Conservation (phyloP, 2,888 invertebrate genomes). For the Pseudococcus jackbeardsleyi region DNA sequence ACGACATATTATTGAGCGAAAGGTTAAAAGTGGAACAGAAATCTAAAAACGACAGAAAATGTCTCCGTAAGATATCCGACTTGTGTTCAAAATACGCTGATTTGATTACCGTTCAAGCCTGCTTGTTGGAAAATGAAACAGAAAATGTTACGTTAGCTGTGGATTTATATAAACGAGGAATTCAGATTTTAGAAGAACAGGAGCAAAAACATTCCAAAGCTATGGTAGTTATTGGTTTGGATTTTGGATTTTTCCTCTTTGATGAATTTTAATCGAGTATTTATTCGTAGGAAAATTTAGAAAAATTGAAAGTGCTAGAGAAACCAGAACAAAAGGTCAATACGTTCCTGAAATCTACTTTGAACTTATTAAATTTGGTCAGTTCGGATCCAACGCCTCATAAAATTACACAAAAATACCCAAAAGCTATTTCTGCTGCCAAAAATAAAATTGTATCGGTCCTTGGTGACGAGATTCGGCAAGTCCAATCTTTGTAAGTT, state of each 20-base stretch:
- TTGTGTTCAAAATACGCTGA: slow-evolving; percentile 38
- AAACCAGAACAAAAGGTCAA: not conserved
- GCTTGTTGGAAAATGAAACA: not conserved
- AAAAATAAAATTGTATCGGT: not conserved
- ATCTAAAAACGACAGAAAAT: not conserved
- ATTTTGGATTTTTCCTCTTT: not conserved
- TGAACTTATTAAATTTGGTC: not conserved
- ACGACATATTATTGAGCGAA: not conserved
- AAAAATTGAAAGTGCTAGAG: not conserved
- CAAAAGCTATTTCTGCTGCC: slow-evolving; percentile 4
- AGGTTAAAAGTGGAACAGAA: slow-evolving; percentile 15
- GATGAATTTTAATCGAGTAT: not conserved
- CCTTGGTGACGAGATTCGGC: not conserved
- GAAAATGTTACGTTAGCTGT: slow-evolving; percentile 12
- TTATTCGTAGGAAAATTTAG: slow-evolving; percentile 14
- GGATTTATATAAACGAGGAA: slow-evolving; percentile 5
- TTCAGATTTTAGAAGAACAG: not conserved
- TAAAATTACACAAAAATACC: slow-evolving; percentile 27
- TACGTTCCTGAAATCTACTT: not conserved
- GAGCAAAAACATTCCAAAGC: not conserved
- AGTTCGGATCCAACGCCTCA: not conserved
- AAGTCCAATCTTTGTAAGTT: not conserved
- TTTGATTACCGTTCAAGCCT: slow-evolving; percentile 26
- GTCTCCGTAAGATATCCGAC: slow-evolving; percentile 19
- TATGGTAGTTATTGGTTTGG: not conserved